Conservation (phyloP, 2,113 vertebrate species). For the Jacana jacana region DNA sequence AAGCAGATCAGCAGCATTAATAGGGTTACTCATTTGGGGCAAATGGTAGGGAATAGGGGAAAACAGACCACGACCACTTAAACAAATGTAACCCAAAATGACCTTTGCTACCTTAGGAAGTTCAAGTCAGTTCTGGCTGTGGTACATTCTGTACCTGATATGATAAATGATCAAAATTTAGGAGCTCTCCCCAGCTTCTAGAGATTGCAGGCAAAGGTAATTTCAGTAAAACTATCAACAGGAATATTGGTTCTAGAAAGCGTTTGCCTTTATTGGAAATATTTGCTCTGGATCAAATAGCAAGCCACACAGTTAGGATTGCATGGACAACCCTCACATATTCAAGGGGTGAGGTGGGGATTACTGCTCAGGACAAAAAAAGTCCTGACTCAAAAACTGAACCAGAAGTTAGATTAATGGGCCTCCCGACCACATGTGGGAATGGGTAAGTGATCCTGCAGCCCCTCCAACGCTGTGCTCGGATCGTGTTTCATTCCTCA, state of each 20-base stretch:
- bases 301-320: neutral
- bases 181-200: neutral
- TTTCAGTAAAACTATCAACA: neutral
- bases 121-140: slow-evolving; percentile 41
- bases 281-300: slow-evolving; percentile 7
- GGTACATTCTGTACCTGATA: slow-evolving; percentile 28
- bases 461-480: neutral
- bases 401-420: slow-evolving; percentile 57
- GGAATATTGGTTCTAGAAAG: neutral
- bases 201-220: neutral
- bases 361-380: neutral
- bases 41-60: neutral
- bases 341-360: neutral
- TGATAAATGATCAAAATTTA: neutral
- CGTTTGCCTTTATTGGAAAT: neutral
- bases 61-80: neutral
- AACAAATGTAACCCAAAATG: neutral
- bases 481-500: slow-evolving; percentile 50
- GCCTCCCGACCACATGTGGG: slow-evolving; percentile 37
- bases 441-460: slow-evolving; percentile 10
- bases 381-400: slow-evolving; percentile 40
- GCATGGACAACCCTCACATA: neutral
- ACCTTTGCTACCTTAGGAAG: neutral
- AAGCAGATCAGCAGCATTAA: neutral
- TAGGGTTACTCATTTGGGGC: rapidly evolving